These are phyloP conservation scores for Apotomis betuletana DNA, from an alignment of 2,888 invertebrate species.

Conservation along the genomic window DNA sequence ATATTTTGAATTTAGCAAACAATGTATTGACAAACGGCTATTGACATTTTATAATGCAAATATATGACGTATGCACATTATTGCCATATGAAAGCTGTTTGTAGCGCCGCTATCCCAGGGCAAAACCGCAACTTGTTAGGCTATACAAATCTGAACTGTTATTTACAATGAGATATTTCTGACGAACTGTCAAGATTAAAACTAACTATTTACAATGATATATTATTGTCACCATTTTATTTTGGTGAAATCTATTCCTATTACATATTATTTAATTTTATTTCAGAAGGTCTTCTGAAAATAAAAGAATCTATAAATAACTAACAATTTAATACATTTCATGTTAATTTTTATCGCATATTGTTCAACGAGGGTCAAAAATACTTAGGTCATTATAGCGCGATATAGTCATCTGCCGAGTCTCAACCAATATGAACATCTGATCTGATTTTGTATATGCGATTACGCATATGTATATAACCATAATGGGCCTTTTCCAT, in stretches of 20 bases:
- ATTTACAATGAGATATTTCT: slow-evolving; percentile 64
- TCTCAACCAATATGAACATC: too few relatives aligned
- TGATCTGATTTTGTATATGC: too few relatives aligned
- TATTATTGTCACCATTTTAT: slow-evolving; percentile 81
- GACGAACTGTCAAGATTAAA: slow-evolving; percentile 64
- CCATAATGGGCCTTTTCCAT: too few relatives aligned
- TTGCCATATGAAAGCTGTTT: too few relatives aligned
- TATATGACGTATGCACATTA: too few relatives aligned
- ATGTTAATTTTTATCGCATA: background rate
- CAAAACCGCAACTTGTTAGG: too few relatives aligned
- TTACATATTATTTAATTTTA: slow-evolving; percentile 42
- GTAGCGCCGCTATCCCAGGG: too few relatives aligned
- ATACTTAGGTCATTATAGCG: background rate
- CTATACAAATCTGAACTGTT: slow-evolving; percentile 57
- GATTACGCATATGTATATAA: too few relatives aligned
- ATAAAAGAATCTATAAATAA: slow-evolving; percentile 25
- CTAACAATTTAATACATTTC: slow-evolving; percentile 24
- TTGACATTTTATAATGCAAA: too few relatives aligned
- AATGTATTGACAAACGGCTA: too few relatives aligned
- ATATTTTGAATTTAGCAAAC: too few relatives aligned
- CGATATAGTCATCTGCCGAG: too few relatives aligned
- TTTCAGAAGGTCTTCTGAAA: slow-evolving; percentile 43
- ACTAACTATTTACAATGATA: slow-evolving; percentile 79
- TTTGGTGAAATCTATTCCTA: slow-evolving; percentile 70
- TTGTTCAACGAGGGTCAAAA: background rate